Percentiles rank a stretch among this genome's conserved stretches.
These are phyloP conservation scores for Gymnopithys bicolor DNA, from an alignment of 2,797 vertebrate species.

Conservation along the genomic window DNA sequence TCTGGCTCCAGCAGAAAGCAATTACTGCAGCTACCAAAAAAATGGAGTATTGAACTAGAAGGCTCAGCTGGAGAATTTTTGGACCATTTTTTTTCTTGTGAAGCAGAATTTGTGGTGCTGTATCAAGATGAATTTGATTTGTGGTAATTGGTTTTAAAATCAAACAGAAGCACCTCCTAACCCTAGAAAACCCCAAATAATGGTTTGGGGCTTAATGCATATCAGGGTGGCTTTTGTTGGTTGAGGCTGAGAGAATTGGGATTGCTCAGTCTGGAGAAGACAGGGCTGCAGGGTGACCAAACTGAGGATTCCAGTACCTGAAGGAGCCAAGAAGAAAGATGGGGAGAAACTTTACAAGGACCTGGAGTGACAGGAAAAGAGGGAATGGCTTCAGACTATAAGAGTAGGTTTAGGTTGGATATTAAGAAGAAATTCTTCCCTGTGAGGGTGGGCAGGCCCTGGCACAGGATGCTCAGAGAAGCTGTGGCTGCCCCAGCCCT, in stretches of 20 bases:
- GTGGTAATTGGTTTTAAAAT: neutral
- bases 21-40: conserved; percentile 44
- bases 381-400: neutral
- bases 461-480: no score
- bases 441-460: no score
- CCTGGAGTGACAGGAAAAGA: neutral
- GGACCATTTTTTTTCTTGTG: neutral
- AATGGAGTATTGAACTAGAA: neutral
- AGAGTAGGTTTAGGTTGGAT: neutral
- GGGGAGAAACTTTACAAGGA: neutral
- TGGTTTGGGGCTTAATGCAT: neutral
- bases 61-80: neutral
- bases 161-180: no score
- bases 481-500: no score
- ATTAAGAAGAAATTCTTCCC: neutral
- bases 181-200: fast-evolving
- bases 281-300: neutral
- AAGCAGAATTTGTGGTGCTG: neutral
- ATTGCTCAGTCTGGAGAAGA: neutral
- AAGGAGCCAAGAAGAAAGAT: neutral
- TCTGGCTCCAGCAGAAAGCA: conserved; percentile 31
- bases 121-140: neutral
- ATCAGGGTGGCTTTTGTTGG: neutral
- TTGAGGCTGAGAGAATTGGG: neutral
- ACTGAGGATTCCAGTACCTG: neutral